These are phyloP conservation scores for Aleiodes testaceus DNA, from an alignment of 2,888 invertebrate genomes.

Conservation along the genomic window DNA sequence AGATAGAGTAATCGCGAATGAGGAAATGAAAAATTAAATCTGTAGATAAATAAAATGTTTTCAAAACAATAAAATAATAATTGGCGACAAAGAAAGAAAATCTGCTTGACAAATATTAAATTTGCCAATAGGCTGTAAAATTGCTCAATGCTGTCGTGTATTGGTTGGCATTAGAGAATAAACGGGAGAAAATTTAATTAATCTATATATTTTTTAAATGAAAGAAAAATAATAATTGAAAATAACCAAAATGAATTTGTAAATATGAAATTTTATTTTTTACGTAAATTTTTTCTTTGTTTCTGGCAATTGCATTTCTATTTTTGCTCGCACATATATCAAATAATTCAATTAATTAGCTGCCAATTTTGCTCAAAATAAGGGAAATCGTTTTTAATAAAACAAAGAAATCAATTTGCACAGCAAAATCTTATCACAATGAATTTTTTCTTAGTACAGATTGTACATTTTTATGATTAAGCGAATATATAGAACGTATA, in stretches of 20 bases:
- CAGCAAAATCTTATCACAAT: background rate
- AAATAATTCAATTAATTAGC: constrained; percentile 8
- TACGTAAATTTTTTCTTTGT: background rate
- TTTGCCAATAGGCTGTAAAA: constrained; percentile 6
- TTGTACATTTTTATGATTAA: no score
- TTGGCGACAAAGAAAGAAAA: constrained; percentile 1
- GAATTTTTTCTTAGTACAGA: background rate
- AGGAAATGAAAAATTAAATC: background rate
- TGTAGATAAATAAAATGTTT: constrained; percentile 9
- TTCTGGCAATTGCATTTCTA: background rate
- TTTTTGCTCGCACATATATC: background rate
- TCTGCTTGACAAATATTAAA: constrained; percentile 24
- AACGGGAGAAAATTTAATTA: constrained; percentile 1
- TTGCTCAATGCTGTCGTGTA: constrained; percentile 22
- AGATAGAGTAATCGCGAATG: background rate
- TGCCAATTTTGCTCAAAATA: constrained; percentile 32
- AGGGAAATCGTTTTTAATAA: background rate
- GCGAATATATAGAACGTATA: no score
- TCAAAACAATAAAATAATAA: background rate
- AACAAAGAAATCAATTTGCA: no score
- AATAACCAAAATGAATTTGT: constrained; percentile 9
- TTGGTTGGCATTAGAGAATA: background rate
- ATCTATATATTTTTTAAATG: constrained; percentile 22
- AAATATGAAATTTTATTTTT: constrained; percentile 19
- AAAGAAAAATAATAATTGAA: background rate